phyloP scores from a whole-genome alignment of 2,113 vertebrate genomes.

The Cynocephalus volans region DNA sequence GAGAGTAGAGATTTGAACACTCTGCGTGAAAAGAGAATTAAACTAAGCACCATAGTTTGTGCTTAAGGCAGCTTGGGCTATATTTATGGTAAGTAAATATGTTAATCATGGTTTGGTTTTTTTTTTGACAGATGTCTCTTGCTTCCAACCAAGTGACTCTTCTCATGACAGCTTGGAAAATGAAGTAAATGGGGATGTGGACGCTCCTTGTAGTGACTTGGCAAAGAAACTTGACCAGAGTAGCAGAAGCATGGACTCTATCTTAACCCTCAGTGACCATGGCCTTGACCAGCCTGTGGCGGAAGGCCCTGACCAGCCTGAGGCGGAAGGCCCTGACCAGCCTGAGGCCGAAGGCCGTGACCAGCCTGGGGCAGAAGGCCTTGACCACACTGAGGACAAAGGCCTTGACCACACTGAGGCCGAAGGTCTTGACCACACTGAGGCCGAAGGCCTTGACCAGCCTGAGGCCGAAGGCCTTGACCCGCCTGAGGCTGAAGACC shows the following conservation, averaged over 20 bases:
- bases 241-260: slow-evolving; percentile 95
- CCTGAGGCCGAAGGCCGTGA: no score
- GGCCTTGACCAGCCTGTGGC: slow-evolving; percentile 89
- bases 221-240: slow-evolving; percentile 90
- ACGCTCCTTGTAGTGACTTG: slow-evolving; percentile 91
- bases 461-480: no score
- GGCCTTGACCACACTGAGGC: no score
- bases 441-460: no score
- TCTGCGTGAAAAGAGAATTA: not conserved
- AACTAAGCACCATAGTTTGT: not conserved
- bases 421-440: no score
- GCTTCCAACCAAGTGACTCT: slow-evolving; percentile 95
- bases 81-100: not conserved
- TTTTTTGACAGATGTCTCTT: slow-evolving; percentile 91
- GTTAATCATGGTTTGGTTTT: slow-evolving; percentile 61
- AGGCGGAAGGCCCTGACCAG: slow-evolving; percentile 57
- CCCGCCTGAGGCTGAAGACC: no score
- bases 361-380: no score
- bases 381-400: no score
- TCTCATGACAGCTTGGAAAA: slow-evolving; percentile 97
- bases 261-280: slow-evolving; percentile 95
- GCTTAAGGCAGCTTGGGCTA: not conserved
- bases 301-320: slow-evolving; percentile 56
- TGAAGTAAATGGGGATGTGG: slow-evolving; percentile 94
- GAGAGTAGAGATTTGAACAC: slow-evolving; percentile 10